A percentile compares a stretch with the other conserved stretches of the same genome.
Conservation (phyloP, 2,888 invertebrate species). For the Petrolisthes cinctipes region DNA sequence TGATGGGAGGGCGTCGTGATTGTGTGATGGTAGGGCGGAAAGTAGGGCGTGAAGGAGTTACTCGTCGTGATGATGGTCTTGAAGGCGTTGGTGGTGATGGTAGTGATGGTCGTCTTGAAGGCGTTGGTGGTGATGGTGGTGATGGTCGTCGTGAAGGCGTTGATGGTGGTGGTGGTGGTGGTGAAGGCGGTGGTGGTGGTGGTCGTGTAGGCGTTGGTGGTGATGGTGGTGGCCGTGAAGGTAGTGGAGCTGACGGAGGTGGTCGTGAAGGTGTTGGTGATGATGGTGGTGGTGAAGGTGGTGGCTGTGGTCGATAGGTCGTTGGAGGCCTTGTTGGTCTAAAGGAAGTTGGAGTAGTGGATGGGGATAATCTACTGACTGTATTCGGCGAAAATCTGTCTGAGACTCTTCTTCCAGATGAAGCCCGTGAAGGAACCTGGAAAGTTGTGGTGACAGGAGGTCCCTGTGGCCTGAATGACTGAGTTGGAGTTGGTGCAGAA, state of each 20-base stretch:
- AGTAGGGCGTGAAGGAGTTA: conserved; percentile 12
- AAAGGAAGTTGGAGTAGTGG: neutral
- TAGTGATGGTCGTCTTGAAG: neutral
- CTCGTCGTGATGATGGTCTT: neutral
- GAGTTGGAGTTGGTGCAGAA: neutral
- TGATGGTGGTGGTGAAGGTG: neutral
- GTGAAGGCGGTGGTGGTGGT: neutral
- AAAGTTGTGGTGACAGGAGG: neutral
- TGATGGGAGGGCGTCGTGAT: conserved; percentile 21
- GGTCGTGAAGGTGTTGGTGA: neutral
- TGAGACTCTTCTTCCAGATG: neutral
- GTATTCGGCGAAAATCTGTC: neutral
- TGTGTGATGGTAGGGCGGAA: neutral
- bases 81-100: neutral
- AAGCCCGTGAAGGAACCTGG: neutral
- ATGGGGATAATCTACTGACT: neutral
- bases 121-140: neutral
- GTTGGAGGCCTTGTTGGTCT: neutral
- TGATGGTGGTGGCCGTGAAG: neutral
- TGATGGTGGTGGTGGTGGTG: neutral
- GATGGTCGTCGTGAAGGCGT: neutral
- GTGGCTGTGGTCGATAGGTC: neutral
- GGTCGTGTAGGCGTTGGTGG: neutral
- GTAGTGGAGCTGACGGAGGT: neutral
- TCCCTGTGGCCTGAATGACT: neutral